phyloP scores from a whole-genome alignment of 1,140 invertebrate species.

The Spodoptera litura region DNA sequence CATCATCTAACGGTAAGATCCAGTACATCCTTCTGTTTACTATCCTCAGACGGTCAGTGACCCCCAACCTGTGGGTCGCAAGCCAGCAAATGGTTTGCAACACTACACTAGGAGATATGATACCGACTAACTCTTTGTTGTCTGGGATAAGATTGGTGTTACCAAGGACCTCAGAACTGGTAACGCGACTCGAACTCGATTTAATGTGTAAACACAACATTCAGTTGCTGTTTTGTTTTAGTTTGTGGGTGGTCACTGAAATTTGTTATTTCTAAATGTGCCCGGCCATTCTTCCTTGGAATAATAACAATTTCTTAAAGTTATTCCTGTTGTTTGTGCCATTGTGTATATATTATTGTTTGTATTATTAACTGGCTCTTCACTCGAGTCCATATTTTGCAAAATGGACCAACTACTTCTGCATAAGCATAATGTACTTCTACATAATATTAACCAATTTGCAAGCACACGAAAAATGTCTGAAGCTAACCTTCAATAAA shows the following conservation, averaged over 20 bases:
- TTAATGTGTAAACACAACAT: not conserved
- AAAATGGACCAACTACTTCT: too few species aligned
- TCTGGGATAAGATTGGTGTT: constrained; percentile 42
- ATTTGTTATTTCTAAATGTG: not conserved
- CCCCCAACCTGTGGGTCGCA: constrained; percentile 43
- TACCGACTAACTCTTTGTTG: constrained; percentile 50
- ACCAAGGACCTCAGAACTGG: constrained; percentile 1
- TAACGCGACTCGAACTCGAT: constrained; percentile 1
- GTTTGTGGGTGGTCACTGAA: not conserved
- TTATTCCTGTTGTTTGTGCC: too few species aligned
- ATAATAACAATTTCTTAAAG: constrained; percentile 1
- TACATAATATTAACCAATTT: too few species aligned
- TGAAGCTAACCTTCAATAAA: too few species aligned
- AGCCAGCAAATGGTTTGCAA: constrained; percentile 13
- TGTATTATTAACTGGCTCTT: too few species aligned
- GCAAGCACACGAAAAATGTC: too few species aligned
- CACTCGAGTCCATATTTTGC: too few species aligned
- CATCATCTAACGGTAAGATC: not conserved
- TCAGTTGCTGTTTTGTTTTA: constrained; percentile 12
- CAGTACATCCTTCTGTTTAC: not conserved
- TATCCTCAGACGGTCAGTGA: constrained; percentile 50
- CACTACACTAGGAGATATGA: constrained; percentile 26
- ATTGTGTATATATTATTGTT: too few species aligned
- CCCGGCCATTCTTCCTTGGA: not conserved
- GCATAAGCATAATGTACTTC: too few species aligned